Base-by-base conservation (phyloP, 2,888 invertebrate genomes). In the Drosophila austrosaltans region DNA sequence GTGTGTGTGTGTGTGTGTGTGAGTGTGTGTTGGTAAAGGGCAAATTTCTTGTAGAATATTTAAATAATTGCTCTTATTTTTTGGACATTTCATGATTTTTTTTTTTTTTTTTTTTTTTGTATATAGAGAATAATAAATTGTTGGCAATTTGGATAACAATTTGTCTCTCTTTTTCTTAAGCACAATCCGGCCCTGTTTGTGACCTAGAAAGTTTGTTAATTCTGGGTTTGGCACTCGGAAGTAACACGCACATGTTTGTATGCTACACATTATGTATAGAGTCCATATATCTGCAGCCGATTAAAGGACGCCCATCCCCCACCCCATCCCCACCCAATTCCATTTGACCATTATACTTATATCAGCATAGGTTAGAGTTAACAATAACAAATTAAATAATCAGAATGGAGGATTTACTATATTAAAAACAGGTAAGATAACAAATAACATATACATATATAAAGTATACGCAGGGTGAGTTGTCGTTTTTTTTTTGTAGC, bases 181-280 rank as follows among this genome's bases (percentile, higher is more conserved):
- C 28, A 28, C 8, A 40, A 25, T 48, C 48, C 48, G 48, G 22
- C 10, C 48, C 48, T 48, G 48, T 48, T 48, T 48, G 48, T 48
- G 48, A 48, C 48, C 48, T 10, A 48, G 25, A 48, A 48, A 48
- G 28, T 25, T 1, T 5, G 22, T 48, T 10, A 48, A 48, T 25
- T 48, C 10, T 6, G 22, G 48, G 48, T 4, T 48, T 48, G 22
- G 42, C 42, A 6, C 10, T 42, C 16, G 1, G 6, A 16, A 16
- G 42, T 6, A 42, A 42, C 48, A 48, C 48, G 22, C 44, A 48
- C 44, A 48, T 48, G 48, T 4, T 48, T 25, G 10, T 48, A 25
- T 48, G 48, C 25, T 25, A 25, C 22, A 48, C 22, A 48, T 16
- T 25, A 48, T 48, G 48, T 48, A 6, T 42, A 16, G 2, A 42